These are phyloP conservation scores for Psittacula echo DNA, from an alignment of 2,797 vertebrate genomes.

Conservation along the genomic window DNA sequence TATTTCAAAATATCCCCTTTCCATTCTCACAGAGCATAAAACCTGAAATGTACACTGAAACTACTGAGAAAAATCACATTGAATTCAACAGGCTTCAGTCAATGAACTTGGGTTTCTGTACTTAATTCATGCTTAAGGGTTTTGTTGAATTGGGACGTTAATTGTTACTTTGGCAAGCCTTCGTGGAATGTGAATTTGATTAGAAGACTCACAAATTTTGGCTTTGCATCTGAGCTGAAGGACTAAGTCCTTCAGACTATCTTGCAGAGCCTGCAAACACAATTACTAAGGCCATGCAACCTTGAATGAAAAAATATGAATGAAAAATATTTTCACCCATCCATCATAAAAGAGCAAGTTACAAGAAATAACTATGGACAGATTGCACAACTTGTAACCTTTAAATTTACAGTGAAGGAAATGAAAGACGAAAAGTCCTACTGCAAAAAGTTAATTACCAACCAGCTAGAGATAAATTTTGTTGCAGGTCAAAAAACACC, in stretches of 20 bases:
- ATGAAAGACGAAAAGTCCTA: neutral
- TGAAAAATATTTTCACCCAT: too few relatives aligned
- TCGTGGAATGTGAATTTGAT: neutral
- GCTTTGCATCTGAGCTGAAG: neutral
- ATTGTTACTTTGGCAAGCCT: neutral
- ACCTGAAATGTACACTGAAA: neutral
- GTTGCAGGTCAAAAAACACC: neutral
- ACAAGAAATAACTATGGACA: fast-evolving
- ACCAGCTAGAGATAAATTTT: neutral
- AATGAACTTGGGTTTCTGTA: neutral
- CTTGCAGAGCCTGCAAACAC: neutral
- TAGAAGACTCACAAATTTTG: neutral
- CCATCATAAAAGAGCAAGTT: neutral
- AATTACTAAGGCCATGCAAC: neutral
- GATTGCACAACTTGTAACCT: neutral
- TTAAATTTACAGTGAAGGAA: neutral
- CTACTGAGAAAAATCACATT: neutral
- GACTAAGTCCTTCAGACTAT: neutral
- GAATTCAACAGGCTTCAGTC: neutral
- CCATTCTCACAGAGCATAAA: neutral
- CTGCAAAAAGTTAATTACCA: neutral
- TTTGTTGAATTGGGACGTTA: neutral
- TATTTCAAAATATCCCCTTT: neutral
- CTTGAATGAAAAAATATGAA: too few relatives aligned
- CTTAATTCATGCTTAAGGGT: neutral